Conservation (phyloP, 2,797 vertebrate species). For the Lagorchestes hirsutus region DNA sequence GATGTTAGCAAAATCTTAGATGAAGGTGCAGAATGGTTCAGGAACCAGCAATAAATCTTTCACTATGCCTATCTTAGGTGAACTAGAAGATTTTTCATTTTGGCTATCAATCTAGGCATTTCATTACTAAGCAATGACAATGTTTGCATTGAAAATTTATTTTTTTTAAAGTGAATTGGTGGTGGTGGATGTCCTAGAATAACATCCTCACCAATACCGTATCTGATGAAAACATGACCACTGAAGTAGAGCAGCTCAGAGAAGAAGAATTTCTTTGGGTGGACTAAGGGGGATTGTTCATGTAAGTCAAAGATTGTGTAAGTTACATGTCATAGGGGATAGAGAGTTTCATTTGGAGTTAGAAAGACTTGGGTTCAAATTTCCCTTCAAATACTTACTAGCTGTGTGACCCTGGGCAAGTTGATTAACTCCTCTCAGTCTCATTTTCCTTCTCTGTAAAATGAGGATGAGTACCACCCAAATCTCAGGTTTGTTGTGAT, state of each 20-base stretch:
- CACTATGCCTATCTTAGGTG: slow-evolving; percentile 55
- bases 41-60: slow-evolving; percentile 73
- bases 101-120: not conserved
- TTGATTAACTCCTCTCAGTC: not conserved
- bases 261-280: not conserved
- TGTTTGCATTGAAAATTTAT: not conserved
- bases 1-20: slow-evolving; percentile 66
- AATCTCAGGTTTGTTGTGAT: not conserved
- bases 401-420: not conserved
- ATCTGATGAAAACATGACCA: not conserved
- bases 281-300: not conserved
- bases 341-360: not conserved
- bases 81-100: slow-evolving; percentile 22
- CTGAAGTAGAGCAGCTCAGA: not conserved
- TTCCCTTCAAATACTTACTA: not conserved
- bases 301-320: not conserved
- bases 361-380: not conserved
- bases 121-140: not conserved
- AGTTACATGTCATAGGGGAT: not conserved
- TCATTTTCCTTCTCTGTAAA: not conserved
- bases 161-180: not conserved
- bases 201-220: not conserved
- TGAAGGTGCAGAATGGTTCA: slow-evolving; percentile 66
- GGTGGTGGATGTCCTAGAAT: not conserved
- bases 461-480: not conserved